These are phyloP conservation scores for Drosophila parthenogenetica DNA, from an alignment of 2,888 invertebrate genomes.

Conservation along the genomic window DNA sequence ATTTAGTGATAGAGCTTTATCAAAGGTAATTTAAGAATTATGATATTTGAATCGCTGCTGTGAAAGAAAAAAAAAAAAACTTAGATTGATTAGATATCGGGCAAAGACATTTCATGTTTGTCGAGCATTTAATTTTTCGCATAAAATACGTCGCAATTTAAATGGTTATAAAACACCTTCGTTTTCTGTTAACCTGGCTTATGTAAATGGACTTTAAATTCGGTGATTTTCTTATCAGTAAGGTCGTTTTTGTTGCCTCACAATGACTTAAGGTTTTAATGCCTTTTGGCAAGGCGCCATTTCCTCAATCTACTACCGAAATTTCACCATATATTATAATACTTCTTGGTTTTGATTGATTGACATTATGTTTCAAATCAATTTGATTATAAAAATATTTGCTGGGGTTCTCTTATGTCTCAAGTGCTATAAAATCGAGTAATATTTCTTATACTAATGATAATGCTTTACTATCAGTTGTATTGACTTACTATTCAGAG, in stretches of 20 bases:
- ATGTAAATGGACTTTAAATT: constrained; percentile 44
- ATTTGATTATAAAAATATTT: constrained; percentile 2
- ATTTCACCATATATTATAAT: constrained; percentile 24
- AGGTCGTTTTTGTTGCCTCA: constrained; percentile 40
- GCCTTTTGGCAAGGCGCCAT: constrained; percentile 1
- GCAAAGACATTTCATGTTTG: constrained; percentile 16
- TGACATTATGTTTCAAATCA: neutral
- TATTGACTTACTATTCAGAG: neutral
- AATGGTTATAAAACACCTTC: constrained; percentile 10
- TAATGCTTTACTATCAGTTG: constrained; percentile 4
- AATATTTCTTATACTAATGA: neutral
- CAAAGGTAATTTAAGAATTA: neutral
- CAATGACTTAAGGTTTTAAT: constrained; percentile 32
- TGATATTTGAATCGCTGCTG: constrained; percentile 15
- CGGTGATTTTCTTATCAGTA: constrained; percentile 28
- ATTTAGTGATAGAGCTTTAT: neutral
- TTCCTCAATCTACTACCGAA: neutral
- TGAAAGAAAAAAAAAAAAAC: constrained; percentile 4
- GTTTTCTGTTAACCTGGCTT: constrained; percentile 18
- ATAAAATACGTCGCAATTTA: constrained; percentile 45
- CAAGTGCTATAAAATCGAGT: neutral
- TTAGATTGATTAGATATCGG: constrained; percentile 48
- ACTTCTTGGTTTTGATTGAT: neutral
- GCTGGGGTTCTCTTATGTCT: constrained; percentile 17
- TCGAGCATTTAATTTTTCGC: neutral